phyloP scores from a whole-genome alignment of 35 echinoderm and acorn worm genomes.

The Nesometra sesokonis region DNA sequence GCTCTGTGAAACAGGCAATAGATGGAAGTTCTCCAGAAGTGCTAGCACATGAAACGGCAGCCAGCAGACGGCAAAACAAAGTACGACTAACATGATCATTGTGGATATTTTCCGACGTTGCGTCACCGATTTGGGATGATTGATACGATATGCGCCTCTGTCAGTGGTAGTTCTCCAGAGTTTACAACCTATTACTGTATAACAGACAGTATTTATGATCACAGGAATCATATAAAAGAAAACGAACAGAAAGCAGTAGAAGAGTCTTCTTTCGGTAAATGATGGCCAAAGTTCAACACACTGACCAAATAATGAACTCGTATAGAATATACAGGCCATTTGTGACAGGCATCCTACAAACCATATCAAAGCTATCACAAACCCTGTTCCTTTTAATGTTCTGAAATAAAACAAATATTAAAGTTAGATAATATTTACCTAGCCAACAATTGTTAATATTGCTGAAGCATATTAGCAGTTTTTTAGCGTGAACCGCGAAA shows the following conservation, averaged over 20 bases:
- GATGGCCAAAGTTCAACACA: not conserved
- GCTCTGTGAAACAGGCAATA: not conserved
- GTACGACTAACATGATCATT: not conserved
- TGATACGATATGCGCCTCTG: not conserved
- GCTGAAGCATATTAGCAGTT: too few species aligned
- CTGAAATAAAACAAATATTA: not conserved
- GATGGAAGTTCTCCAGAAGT: not conserved
- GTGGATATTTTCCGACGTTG: not conserved
- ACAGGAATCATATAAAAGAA: not conserved
- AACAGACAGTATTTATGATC: not conserved
- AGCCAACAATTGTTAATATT: too few species aligned
- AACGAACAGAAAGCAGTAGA: not conserved
- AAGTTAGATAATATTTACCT: not conserved
- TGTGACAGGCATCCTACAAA: not conserved
- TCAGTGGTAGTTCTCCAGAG: not conserved
- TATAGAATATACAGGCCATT: not conserved
- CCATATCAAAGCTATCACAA: not conserved
- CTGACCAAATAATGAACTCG: not conserved
- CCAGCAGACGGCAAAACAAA: slow-evolving; percentile 6
- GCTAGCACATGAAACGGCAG: slow-evolving; percentile 3
- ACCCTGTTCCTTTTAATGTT: not conserved
- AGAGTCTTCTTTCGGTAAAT: not conserved
- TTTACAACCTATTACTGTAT: not conserved
- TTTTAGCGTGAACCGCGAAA: too few species aligned
- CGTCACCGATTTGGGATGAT: not conserved